These are phyloP conservation scores for Nomada ruficornis DNA, from an alignment of 2,888 invertebrate species.

Conservation along the genomic window DNA sequence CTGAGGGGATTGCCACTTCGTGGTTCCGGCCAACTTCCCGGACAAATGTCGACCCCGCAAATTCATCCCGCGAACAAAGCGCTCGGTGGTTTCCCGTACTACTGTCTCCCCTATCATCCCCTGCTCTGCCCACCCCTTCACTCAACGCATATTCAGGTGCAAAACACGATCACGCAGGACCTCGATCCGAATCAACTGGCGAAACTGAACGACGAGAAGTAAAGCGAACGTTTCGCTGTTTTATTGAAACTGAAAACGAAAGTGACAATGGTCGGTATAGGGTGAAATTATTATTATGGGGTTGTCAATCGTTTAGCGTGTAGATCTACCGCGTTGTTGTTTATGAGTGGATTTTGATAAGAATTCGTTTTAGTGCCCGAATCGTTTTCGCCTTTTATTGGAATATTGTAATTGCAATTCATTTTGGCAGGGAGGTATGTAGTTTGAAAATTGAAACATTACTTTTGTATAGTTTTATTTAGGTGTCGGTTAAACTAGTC, in stretches of 20 bases:
- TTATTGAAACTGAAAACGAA: neutral
- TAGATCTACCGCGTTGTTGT: neutral
- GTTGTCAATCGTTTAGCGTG: neutral
- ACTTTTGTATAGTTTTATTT: neutral
- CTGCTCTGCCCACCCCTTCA: conserved; percentile 80
- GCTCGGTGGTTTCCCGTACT: conserved; percentile 80
- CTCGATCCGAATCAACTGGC: conserved; percentile 77
- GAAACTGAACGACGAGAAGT: conserved; percentile 78
- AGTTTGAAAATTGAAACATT: neutral
- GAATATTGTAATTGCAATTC: neutral
- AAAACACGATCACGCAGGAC: conserved; percentile 73
- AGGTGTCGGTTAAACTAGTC: conserved; percentile 26
- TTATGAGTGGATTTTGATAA: neutral
- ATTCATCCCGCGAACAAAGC: conserved; percentile 80
- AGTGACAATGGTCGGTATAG: neutral
- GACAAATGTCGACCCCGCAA: conserved; percentile 78
- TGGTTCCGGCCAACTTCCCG: conserved; percentile 78
- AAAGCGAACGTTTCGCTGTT: conserved; percentile 20
- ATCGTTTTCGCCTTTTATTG: neutral
- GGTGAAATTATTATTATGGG: neutral
- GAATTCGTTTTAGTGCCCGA: neutral
- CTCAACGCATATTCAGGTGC: conserved; percentile 79
- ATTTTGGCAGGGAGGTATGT: neutral
- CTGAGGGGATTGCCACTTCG: conserved; percentile 80
- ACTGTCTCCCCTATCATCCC: conserved; percentile 82